Percentiles rank a stretch among this genome's conserved stretches.
Conservation (phyloP, 2,888 invertebrate species). For the Standfussiana lucernea region DNA sequence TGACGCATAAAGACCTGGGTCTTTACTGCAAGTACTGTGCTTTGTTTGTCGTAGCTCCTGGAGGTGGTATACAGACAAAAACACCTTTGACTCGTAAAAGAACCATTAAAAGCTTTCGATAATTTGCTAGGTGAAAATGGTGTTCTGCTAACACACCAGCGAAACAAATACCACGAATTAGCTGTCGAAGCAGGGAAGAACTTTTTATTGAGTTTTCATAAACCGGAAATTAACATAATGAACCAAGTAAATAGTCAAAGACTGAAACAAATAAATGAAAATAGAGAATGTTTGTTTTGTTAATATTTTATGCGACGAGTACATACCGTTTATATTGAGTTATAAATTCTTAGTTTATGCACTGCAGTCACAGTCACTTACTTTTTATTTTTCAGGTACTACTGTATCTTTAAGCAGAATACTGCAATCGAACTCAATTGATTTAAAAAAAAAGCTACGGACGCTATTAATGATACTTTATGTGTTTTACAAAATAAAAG, state of each 20-base stretch:
- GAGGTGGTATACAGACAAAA: slow-evolving; percentile 51
- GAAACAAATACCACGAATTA: slow-evolving; percentile 1
- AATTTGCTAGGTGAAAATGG: slow-evolving; percentile 54
- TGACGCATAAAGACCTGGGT: slow-evolving; percentile 8
- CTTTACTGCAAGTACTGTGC: slow-evolving; percentile 20
- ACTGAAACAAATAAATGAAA: slow-evolving; percentile 4
- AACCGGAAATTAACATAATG: slow-evolving; percentile 2
- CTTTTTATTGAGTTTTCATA: slow-evolving; percentile 1
- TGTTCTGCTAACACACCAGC: slow-evolving; percentile 49
- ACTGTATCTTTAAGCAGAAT: too few species aligned
- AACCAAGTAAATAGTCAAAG: slow-evolving; percentile 6
- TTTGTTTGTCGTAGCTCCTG: slow-evolving; percentile 51
- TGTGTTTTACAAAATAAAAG: too few species aligned
- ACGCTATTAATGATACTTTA: too few species aligned
- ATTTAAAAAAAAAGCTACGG: too few species aligned
- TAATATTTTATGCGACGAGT: too few species aligned
- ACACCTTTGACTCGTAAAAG: slow-evolving; percentile 46
- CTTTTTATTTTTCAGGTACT: too few species aligned
- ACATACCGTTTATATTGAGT: too few species aligned
- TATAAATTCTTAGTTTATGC: too few species aligned
- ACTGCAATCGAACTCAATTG: too few species aligned
- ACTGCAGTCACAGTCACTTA: too few species aligned
- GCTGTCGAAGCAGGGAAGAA: slow-evolving; percentile 7
- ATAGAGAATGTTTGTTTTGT: not conserved
- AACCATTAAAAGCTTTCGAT: slow-evolving; percentile 53